Evolutionary conservation across 2,797 vertebrate species (phyloP).

Genomic region (Coendou prehensilis): DNA sequence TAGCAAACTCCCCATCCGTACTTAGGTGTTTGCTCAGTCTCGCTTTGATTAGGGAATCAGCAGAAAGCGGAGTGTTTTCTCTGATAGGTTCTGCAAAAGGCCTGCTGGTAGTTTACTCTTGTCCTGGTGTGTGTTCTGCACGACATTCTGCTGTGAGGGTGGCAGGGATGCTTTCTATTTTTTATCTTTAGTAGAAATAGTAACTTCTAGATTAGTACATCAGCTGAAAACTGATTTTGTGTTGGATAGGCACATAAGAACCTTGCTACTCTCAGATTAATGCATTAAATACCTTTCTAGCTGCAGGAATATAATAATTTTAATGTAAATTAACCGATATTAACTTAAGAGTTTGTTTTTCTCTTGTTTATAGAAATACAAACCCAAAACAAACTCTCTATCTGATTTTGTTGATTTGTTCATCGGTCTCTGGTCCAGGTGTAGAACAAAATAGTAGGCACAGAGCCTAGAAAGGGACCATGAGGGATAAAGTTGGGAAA

Average conservation of each 20-base stretch:
- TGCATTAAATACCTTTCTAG: neutral
- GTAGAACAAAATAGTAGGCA: neutral
- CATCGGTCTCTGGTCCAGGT: neutral
- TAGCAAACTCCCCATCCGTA: neutral
- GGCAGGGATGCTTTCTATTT: neutral
- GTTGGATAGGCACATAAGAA: neutral
- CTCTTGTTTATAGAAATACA: neutral
- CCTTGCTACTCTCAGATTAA: slow-evolving; percentile 35
- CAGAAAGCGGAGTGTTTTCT: neutral
- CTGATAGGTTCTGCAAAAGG: neutral
- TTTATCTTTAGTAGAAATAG: slow-evolving; percentile 9
- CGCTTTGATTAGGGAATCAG: neutral
- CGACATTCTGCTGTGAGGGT: neutral
- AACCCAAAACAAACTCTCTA: neutral
- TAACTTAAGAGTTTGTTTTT: slow-evolving; percentile 16
- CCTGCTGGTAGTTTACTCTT: neutral
- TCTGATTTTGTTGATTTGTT: slow-evolving; percentile 45
- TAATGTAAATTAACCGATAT: neutral
- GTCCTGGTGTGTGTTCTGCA: neutral
- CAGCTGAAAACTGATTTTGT: neutral
- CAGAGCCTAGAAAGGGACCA: neutral
- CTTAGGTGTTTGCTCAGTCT: neutral
- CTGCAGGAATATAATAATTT: neutral
- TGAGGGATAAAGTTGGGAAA: neutral
- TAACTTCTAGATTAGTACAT: neutral